Evolutionary conservation across 1,140 invertebrate genomes (phyloP), one percentile per base, ranked within the genome.

Genomic region (Aplysia californica): DNA sequence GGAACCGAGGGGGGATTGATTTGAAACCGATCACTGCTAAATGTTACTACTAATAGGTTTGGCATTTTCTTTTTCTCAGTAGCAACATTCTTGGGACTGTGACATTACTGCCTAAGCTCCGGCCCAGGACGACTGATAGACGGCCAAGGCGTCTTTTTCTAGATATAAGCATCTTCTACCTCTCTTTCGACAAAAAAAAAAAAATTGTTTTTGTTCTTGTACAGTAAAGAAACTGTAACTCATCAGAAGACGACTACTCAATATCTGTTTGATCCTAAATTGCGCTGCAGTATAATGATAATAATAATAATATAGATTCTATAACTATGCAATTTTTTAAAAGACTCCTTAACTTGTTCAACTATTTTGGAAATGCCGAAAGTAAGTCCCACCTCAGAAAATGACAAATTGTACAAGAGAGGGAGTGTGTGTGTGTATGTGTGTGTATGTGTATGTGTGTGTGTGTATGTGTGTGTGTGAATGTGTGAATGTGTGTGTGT

Each of bases 401-500:
- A 50, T 70, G 68, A 50, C 31, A 50, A 44, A 50, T 31, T 70
- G 41, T 70, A 33, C 55, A 5, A 50, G 3, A 50, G 68, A 2
- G 4, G 21, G 35, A 18, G 55, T 72, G 50, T 72, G 23, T 72
- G 33, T 72, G 55, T 72, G 33, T 72, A 56, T 72, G 55, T 44
- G 55, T 72, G 55, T 72, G 50, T 38, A 56, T 59, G 55, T 38
- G 70, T 61, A 56, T 55, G 55, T 61, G 55, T 38, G 55, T 72
- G 55, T 38, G 55, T 59, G 55, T 38, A 38, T 59, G 55, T 38
- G 55, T 72, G 55, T 38, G n/a, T 59, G 55, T 72, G 55, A 23
- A 56, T 72, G 55, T 38, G 55, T 72, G 55, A 36, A 56, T 72
- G 55, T 59, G 55, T 72, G 70, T 59, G 50, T 72, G 55, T 59